Base-by-base conservation (phyloP, 1,140 invertebrate genomes). In the Drosophila ogumai region DNA sequence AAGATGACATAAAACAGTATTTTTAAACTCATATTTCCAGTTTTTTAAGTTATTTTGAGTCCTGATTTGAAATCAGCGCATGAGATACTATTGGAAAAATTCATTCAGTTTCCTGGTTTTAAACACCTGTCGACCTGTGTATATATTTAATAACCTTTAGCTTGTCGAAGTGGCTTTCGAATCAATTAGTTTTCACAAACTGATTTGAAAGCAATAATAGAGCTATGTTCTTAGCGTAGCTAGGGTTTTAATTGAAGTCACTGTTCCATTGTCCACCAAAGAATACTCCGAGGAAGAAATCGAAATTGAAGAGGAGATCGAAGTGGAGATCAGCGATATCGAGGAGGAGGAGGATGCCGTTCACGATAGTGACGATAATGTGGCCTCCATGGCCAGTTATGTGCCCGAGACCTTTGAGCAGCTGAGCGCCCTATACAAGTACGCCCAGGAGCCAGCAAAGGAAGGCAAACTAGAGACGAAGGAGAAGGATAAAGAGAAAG, bases 251-350 rank as follows among this genome's bases (percentile, higher is more conserved):
- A 63, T 52, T 25, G 67, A 38, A 80, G 50, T 69, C 49, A 34
- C 55, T 55, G 56, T 79, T 46, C 58, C 63, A 57, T 58, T 68
- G 56, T 61, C 60, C 44, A 50, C 19, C 32, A 73, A 90, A 78
- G 90, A 85, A 68, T 86, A 91, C 58, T 85, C 81, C 38, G 90
- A 91, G 57, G 90, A 91, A 52, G 90, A 91, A 76, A 78, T 82
- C 58, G 80, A 82, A 59, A 94, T 92, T 93, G 93, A 93, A 56
- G 92, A 92, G 58, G 92, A 93, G 67, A 92, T 92, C 55, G 90
- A 93, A 60, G 77, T 92, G 65, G 80, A 91, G 40, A 79, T 84
- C 50, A 88, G 80, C 66, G 84, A 88, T 44, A 50, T 63, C 1
- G 84, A 90, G 9, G 81, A 91, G 12, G 63, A 80, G 40, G 75